phyloP scores from a whole-genome alignment of 2,113 vertebrate genomes.

The Elachura formosa region DNA sequence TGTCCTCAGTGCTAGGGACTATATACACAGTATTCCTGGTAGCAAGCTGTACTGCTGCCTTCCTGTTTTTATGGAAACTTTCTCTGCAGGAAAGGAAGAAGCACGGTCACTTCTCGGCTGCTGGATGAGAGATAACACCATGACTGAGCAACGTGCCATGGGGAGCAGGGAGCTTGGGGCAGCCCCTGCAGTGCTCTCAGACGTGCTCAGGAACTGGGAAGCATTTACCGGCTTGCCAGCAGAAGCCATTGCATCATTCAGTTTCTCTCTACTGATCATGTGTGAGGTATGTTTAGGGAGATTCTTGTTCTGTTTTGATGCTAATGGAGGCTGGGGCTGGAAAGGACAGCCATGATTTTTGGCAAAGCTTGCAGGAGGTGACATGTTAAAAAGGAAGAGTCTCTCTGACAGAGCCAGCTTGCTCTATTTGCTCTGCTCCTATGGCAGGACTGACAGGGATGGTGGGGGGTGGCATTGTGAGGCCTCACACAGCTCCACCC shows the following conservation, averaged over 20 bases:
- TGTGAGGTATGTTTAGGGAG: neutral
- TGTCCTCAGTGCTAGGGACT: neutral
- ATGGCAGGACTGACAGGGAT: neutral
- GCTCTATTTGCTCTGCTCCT: neutral
- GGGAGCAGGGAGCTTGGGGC: neutral
- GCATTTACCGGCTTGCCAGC: accelerated
- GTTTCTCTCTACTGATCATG: neutral
- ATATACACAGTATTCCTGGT: neutral
- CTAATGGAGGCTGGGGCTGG: neutral
- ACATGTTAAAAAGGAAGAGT: neutral
- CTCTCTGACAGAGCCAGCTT: neutral
- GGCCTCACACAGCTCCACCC: neutral
- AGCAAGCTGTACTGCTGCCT: neutral
- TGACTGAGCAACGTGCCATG: accelerated
- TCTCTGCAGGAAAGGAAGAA: neutral
- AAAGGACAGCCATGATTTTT: neutral
- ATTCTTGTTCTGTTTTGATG: neutral
- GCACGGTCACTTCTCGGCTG: neutral
- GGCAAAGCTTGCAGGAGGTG: neutral
- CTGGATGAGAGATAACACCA: neutral
- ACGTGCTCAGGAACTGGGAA: accelerated
- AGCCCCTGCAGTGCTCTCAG: neutral
- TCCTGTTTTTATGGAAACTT: neutral
- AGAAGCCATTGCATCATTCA: neutral
- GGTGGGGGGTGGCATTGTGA: neutral